These are phyloP conservation scores for Lycaena phlaeas DNA, from an alignment of 2,888 invertebrate species.

Conservation along the genomic window DNA sequence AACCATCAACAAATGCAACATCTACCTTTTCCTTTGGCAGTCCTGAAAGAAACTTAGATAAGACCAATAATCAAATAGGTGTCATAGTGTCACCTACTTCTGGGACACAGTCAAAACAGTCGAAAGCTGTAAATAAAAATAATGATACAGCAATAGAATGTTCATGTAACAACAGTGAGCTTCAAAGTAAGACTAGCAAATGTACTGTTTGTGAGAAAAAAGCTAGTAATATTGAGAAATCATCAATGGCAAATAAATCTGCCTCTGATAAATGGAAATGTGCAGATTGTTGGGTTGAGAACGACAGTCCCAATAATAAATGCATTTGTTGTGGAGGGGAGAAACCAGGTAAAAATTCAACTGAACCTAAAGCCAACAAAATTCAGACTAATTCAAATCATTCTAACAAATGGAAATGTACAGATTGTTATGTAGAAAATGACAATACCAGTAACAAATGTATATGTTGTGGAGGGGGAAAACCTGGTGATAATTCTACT, in stretches of 20 bases:
- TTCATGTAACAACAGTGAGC: not conserved
- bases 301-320: conserved; percentile 31
- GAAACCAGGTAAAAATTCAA: conserved; percentile 16
- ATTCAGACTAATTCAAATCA: no score
- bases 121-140: not conserved
- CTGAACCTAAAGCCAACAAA: not conserved
- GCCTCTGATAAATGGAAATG: conserved; percentile 32
- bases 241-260: conserved; percentile 8
- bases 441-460: conserved; percentile 33
- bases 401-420: conserved; percentile 33
- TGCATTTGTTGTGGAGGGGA: conserved; percentile 40
- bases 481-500: conserved; percentile 13
- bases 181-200: not conserved
- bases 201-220: conserved; percentile 1
- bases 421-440: conserved; percentile 39
- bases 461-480: conserved; percentile 36
- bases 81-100: not conserved
- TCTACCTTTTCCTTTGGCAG: conserved; percentile 34
- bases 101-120: not conserved
- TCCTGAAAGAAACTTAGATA: conserved; percentile 34
- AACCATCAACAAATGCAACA: conserved; percentile 17
- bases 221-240: conserved; percentile 3
- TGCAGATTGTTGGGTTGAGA: conserved; percentile 36
- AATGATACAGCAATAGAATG: not conserved
- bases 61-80: conserved; percentile 4